These are phyloP conservation scores for Diogma glabrata DNA, from an alignment of 2,888 invertebrate genomes.

Conservation along the genomic window DNA sequence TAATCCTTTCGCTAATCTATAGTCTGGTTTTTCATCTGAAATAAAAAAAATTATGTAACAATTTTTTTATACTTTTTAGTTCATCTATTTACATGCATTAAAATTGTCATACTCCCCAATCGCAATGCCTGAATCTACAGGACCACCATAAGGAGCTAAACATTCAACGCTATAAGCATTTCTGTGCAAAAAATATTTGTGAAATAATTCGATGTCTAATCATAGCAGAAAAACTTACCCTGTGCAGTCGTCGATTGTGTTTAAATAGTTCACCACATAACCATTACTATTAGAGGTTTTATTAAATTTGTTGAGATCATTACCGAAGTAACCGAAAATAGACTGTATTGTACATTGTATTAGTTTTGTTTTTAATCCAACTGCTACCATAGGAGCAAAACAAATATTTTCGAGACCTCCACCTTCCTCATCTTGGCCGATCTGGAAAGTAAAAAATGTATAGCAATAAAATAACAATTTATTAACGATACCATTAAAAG, in stretches of 20 bases:
- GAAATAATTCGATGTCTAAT: neutral
- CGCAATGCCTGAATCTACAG: conserved; percentile 70
- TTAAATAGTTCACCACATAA: conserved; percentile 34
- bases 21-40: conserved; percentile 34
- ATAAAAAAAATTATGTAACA: too few species aligned
- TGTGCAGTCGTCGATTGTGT: conserved; percentile 23
- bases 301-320: conserved; percentile 41
- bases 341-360: conserved; percentile 72
- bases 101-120: conserved; percentile 64
- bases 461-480: too few species aligned
- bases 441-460: too few species aligned
- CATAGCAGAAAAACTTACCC: conserved; percentile 22
- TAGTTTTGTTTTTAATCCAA: conserved; percentile 42
- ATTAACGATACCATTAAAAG: too few species aligned
- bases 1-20: conserved; percentile 51
- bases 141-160: conserved; percentile 76
- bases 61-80: too few species aligned
- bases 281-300: conserved; percentile 22
- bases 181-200: conserved; percentile 28
- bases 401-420: conserved; percentile 61
- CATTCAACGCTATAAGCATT: conserved; percentile 51
- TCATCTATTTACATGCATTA: conserved; percentile 38
- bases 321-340: conserved; percentile 66
- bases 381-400: conserved; percentile 66
- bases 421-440: conserved; percentile 34